phyloP scores from a whole-genome alignment of 2,888 invertebrate species.

The Cosmia trapezina region DNA sequence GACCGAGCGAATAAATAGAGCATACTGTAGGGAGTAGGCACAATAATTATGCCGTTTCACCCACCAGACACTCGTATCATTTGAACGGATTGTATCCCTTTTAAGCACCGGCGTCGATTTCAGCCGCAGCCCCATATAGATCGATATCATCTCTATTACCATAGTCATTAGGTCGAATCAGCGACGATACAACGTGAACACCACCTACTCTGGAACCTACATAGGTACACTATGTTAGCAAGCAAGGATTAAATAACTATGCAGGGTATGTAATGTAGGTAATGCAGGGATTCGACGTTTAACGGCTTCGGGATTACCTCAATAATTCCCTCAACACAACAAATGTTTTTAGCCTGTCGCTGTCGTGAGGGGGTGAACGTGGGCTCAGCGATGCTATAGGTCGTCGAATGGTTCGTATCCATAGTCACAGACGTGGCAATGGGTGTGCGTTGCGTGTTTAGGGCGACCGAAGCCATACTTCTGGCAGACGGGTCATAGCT shows the following conservation, averaged over 20 bases:
- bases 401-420: constrained; percentile 70
- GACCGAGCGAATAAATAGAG: constrained; percentile 70
- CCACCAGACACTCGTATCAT: constrained; percentile 79
- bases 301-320: constrained; percentile 90
- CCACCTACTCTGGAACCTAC: constrained; percentile 70
- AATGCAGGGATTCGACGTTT: constrained; percentile 88
- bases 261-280: constrained; percentile 87
- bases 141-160: constrained; percentile 81
- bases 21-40: constrained; percentile 66
- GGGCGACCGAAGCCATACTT: constrained; percentile 83
- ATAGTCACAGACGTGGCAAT: constrained; percentile 69
- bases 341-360: constrained; percentile 86
- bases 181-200: constrained; percentile 69
- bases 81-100: constrained; percentile 83
- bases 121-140: constrained; percentile 71
- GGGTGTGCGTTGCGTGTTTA: constrained; percentile 69
- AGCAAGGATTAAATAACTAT: constrained; percentile 88
- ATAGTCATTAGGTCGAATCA: constrained; percentile 79
- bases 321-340: constrained; percentile 87
- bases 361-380: constrained; percentile 67
- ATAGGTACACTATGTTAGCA: constrained; percentile 77
- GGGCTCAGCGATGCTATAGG: constrained; percentile 66
- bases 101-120: constrained; percentile 82
- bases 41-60: constrained; percentile 78
- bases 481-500: constrained; percentile 78